Evolutionary conservation across 1,140 invertebrate genomes (phyloP).

Genomic region (Lordiphosa stackelbergi): DNA sequence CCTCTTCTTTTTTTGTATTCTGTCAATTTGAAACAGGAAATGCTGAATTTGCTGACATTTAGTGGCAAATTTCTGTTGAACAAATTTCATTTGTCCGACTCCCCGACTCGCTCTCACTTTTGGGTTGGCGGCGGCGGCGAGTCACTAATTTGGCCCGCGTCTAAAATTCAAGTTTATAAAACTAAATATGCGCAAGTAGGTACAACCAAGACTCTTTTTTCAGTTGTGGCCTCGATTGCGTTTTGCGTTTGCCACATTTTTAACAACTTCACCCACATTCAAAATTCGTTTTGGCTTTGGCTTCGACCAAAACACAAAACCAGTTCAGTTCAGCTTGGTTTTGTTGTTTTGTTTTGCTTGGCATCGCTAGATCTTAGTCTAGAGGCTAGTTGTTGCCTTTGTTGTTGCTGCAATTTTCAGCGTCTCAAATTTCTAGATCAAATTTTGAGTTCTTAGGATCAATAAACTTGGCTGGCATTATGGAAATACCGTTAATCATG

Average conservation of each 20-base stretch:
- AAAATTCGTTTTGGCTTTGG: constrained; percentile 72
- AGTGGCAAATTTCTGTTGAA: too few species aligned
- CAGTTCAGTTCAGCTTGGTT: constrained; percentile 49
- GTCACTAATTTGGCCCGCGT: constrained; percentile 57
- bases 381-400: too few species aligned
- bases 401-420: constrained; percentile 4
- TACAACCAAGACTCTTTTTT: constrained; percentile 6
- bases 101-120: constrained; percentile 24
- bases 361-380: constrained; percentile 11
- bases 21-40: constrained; percentile 48
- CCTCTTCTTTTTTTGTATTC: constrained; percentile 9
- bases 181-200: constrained; percentile 60
- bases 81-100: constrained; percentile 8
- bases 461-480: constrained; percentile 57
- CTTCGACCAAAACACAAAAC: constrained; percentile 20
- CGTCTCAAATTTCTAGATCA: constrained; percentile 18
- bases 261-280: constrained; percentile 74
- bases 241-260: constrained; percentile 66
- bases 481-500: constrained; percentile 61
- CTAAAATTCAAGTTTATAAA: constrained; percentile 68
- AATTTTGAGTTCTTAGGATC: constrained; percentile 22
- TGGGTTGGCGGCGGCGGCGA: constrained; percentile 11
- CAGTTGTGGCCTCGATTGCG: constrained; percentile 55
- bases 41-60: too few species aligned
- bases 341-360: constrained; percentile 17